Conservation (phyloP, 2,797 vertebrate species). For the Tapera naevia region DNA sequence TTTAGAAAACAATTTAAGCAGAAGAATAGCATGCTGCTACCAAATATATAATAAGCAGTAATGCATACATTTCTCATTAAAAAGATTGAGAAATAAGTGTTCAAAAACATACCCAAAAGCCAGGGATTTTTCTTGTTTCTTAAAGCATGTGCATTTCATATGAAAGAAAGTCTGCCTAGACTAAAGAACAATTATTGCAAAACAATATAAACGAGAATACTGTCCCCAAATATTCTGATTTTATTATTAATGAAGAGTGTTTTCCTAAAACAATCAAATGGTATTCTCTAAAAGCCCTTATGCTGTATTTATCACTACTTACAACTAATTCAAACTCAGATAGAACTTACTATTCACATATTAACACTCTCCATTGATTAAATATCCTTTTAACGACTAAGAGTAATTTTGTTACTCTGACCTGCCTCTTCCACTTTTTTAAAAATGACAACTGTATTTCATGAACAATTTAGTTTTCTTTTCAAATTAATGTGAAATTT, state of each 20-base stretch:
- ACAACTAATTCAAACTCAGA: background rate
- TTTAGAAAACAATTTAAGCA: constrained; percentile 11
- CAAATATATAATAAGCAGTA: background rate
- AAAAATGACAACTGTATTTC: background rate
- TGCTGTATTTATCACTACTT: background rate
- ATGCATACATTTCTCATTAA: background rate
- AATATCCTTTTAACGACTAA: background rate
- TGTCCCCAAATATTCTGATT: background rate
- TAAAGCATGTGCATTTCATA: background rate
- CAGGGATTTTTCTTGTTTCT: background rate
- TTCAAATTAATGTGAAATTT: background rate
- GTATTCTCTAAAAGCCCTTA: background rate
- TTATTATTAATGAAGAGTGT: background rate
- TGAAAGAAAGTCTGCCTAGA: background rate
- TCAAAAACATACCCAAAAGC: background rate
- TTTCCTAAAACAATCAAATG: background rate
- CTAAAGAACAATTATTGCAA: background rate
- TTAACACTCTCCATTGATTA: background rate
- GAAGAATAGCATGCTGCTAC: background rate
- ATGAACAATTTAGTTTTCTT: background rate
- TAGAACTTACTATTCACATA: background rate
- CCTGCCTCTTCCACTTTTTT: background rate
- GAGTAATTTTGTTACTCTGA: background rate
- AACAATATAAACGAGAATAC: background rate
- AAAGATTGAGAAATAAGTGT: background rate